These are phyloP conservation scores for Pimpla rufipes DNA, from an alignment of 2,888 invertebrate genomes.

Conservation along the genomic window DNA sequence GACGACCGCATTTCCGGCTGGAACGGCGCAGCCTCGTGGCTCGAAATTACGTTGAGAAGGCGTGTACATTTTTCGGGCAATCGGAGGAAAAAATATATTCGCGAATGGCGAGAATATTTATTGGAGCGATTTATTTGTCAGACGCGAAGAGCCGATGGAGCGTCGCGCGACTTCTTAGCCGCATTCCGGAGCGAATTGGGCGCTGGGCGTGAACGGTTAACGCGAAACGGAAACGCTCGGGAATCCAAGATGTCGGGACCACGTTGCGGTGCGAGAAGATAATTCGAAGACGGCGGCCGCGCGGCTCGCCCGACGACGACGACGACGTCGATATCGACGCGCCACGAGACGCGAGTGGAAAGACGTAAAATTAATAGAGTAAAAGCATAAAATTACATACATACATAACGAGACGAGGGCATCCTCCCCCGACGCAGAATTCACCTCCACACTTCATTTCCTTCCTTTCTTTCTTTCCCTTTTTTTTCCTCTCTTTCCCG, in stretches of 20 bases:
- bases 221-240: slow-evolving; percentile 63
- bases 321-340: not conserved
- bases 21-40: slow-evolving; percentile 49
- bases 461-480: slow-evolving; percentile 4
- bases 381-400: slow-evolving; percentile 73
- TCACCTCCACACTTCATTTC: slow-evolving; percentile 64
- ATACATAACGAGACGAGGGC: slow-evolving; percentile 73
- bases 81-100: not conserved
- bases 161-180: not conserved
- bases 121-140: not conserved
- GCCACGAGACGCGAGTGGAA: slow-evolving; percentile 12
- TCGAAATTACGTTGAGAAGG: slow-evolving; percentile 6
- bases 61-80: not conserved
- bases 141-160: not conserved
- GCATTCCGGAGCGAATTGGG: slow-evolving; percentile 4
- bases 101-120: not conserved
- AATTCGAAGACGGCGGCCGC: not conserved
- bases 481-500: not conserved
- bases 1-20: slow-evolving; percentile 48
- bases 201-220: slow-evolving; percentile 59
- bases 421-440: slow-evolving; percentile 65
- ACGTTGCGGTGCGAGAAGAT: slow-evolving; percentile 71
- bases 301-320: not conserved
- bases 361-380: slow-evolving; percentile 46
- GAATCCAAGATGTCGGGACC: slow-evolving; percentile 76